A percentile compares a stretch with the other conserved stretches of the same genome.
phyloP scores from a whole-genome alignment of 1,140 invertebrate species.

The Heliconius hewitsoni region DNA sequence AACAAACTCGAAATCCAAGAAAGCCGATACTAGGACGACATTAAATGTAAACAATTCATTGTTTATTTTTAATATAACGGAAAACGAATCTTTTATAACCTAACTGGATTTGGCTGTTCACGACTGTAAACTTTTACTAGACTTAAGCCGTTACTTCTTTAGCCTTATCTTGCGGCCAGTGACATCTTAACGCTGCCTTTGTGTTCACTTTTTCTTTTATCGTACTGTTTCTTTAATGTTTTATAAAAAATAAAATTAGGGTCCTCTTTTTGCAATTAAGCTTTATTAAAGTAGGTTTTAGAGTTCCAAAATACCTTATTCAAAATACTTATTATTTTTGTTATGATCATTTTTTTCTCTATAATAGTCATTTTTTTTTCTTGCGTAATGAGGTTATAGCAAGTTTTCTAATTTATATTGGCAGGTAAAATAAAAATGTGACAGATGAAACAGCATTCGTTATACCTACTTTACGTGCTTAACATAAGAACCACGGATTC shows the following conservation, averaged over 20 bases:
- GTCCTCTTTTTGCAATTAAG: background rate
- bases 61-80: too few relatives aligned
- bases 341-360: too few relatives aligned
- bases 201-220: background rate
- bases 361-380: too few relatives aligned
- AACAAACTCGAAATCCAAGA: too few relatives aligned
- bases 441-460: too few relatives aligned
- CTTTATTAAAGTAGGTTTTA: background rate
- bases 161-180: conserved; percentile 2
- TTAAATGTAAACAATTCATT: background rate
- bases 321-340: too few relatives aligned
- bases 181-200: conserved; percentile 1
- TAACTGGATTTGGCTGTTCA: background rate
- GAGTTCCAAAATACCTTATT: background rate
- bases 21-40: background rate
- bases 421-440: too few relatives aligned
- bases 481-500: too few relatives aligned
- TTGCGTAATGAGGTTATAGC: too few relatives aligned
- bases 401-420: too few relatives aligned
- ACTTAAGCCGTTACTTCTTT: background rate
- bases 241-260: background rate
- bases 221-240: background rate
- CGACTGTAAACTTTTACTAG: background rate
- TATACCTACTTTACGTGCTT: too few relatives aligned
- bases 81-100: background rate